Percentiles rank a stretch among this genome's conserved stretches.
Conservation (phyloP, 1,140 invertebrate species). For the Spodoptera litura region DNA sequence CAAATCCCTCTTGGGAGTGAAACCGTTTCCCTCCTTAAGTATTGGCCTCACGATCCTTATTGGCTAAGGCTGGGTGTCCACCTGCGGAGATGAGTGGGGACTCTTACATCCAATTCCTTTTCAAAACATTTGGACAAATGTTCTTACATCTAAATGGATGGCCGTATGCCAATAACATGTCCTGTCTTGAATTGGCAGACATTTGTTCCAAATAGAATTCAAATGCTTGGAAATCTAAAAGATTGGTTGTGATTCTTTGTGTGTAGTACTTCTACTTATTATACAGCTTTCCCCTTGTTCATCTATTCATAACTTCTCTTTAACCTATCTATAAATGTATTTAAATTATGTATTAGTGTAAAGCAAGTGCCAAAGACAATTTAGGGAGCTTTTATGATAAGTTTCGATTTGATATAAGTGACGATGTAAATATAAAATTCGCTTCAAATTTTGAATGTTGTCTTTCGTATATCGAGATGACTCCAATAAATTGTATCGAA, state of each 20-base stretch:
- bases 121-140: conserved; percentile 31
- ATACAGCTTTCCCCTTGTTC: conserved; percentile 24
- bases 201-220: conserved; percentile 8
- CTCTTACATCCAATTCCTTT: conserved; percentile 24
- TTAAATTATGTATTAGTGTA: conserved; percentile 55
- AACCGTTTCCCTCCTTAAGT: conserved; percentile 53
- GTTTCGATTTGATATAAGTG: conserved; percentile 61
- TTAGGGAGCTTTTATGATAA: conserved; percentile 75
- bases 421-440: conserved; percentile 65
- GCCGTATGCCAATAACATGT: background rate
- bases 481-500: conserved; percentile 68
- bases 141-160: conserved; percentile 1
- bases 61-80: conserved; percentile 42
- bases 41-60: conserved; percentile 50
- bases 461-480: conserved; percentile 65
- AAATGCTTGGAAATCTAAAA: conserved; percentile 10
- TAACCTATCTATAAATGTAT: conserved; percentile 1
- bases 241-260: conserved; percentile 26
- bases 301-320: conserved; percentile 24
- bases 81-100: conserved; percentile 37
- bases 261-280: conserved; percentile 1
- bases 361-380: conserved; percentile 80
- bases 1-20: conserved; percentile 52
- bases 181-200: background rate
- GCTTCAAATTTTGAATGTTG: conserved; percentile 70